Conservation (phyloP, 1,140 invertebrate genomes). For the Zaprionus inermis region DNA sequence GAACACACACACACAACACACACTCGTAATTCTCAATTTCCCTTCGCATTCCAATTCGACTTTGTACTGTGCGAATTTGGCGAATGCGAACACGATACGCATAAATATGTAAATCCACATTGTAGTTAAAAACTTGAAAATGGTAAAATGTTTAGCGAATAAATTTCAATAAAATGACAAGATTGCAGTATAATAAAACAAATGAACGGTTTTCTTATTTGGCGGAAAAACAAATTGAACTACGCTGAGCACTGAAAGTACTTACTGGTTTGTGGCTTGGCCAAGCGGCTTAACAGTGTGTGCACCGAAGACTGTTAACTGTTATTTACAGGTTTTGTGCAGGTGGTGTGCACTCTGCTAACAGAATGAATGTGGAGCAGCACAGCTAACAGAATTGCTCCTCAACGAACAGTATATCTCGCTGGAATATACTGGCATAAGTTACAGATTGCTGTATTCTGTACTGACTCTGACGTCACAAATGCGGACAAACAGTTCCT, state of each 20-base stretch:
- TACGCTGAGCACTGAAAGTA: no score
- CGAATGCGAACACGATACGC: conserved; percentile 20
- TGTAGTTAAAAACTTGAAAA: conserved; percentile 78
- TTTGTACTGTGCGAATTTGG: conserved; percentile 21
- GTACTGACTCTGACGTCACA: background rate
- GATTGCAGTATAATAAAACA: conserved; percentile 64
- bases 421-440: background rate
- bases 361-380: background rate
- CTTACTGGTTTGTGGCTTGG: conserved; percentile 26
- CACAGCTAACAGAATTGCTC: conserved; percentile 24
- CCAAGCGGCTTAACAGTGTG: background rate
- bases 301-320: no score
- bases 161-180: conserved; percentile 67
- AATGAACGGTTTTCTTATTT: conserved; percentile 23
- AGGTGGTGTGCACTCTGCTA: no score
- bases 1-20: conserved; percentile 18
- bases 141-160: conserved; percentile 76
- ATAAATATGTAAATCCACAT: conserved; percentile 74
- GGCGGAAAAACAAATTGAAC: background rate
- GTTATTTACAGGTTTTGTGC: no score
- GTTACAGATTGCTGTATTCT: background rate
- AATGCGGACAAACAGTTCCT: background rate
- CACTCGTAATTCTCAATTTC: conserved; percentile 50
- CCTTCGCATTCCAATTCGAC: conserved; percentile 15
- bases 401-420: background rate